phyloP scores from a whole-genome alignment of 2,113 vertebrate species.

The Rafetus swinhoei region DNA sequence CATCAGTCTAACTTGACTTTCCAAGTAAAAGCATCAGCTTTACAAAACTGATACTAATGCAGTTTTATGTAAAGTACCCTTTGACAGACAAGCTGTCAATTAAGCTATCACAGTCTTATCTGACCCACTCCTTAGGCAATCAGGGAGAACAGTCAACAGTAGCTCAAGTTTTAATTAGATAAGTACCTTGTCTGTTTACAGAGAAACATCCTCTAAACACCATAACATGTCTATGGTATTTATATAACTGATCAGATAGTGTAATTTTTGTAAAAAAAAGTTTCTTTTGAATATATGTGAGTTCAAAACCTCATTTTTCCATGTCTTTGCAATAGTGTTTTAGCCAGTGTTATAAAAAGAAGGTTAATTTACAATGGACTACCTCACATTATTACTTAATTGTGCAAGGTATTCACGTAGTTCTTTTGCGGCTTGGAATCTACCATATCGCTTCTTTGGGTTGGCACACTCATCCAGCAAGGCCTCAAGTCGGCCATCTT shows the following conservation, averaged over 20 bases:
- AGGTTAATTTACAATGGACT: slow-evolving; percentile 70
- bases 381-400: slow-evolving; percentile 89
- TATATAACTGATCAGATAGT: slow-evolving; percentile 56
- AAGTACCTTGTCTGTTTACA: slow-evolving; percentile 75
- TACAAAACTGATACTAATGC: slow-evolving; percentile 81
- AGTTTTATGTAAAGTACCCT: slow-evolving; percentile 80
- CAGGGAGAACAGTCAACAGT: slow-evolving; percentile 63
- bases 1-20: slow-evolving; percentile 79
- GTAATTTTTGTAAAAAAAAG: background rate
- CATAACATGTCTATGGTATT: slow-evolving; percentile 68
- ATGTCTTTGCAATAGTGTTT: slow-evolving; percentile 61
- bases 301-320: slow-evolving; percentile 53
- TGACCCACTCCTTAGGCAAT: slow-evolving; percentile 57
- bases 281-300: slow-evolving; percentile 43
- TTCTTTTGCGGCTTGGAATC: slow-evolving; percentile 94
- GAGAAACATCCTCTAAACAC: slow-evolving; percentile 63
- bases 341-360: slow-evolving; percentile 32
- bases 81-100: slow-evolving; percentile 80
- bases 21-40: slow-evolving; percentile 83
- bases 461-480: slow-evolving; percentile 96
- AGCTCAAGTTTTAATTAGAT: slow-evolving; percentile 75
- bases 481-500: slow-evolving; percentile 91
- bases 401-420: slow-evolving; percentile 94
- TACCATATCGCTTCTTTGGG: slow-evolving; percentile 92
- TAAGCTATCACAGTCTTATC: slow-evolving; percentile 78